Evolutionary conservation across 2,797 vertebrate species (phyloP).

Genomic region (Oryzias dopingdopingensis): DNA sequence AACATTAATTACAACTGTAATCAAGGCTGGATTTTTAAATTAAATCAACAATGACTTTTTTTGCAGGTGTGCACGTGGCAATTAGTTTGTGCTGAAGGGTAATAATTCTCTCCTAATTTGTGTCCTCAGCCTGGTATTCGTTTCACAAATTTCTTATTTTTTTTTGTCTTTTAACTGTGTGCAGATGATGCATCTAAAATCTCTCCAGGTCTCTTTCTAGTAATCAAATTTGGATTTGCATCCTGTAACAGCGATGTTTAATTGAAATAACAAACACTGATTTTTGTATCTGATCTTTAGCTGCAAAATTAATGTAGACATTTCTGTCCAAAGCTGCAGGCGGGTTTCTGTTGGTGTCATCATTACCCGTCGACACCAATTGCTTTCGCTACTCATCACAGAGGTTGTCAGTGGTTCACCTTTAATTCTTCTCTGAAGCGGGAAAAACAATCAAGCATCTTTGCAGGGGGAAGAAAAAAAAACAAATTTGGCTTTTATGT

Average conservation of each 20-base stretch:
- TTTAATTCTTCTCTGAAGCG: slow-evolving; percentile 15
- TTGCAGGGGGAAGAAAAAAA: slow-evolving; percentile 21
- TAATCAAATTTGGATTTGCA: slow-evolving; percentile 12
- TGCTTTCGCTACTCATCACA: slow-evolving; percentile 27
- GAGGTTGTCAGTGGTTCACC: slow-evolving; percentile 34
- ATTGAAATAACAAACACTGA: slow-evolving; percentile 29
- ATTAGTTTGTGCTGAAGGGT: not conserved
- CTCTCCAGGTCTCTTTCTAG: not conserved
- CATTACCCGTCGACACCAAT: slow-evolving; percentile 27
- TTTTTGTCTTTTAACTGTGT: slow-evolving; percentile 8
- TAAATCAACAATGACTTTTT: slow-evolving; percentile 3
- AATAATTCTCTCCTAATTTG: slow-evolving; percentile 6
- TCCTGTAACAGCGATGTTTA: slow-evolving; percentile 25
- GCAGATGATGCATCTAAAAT: slow-evolving; percentile 19
- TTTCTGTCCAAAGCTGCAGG: slow-evolving; percentile 25
- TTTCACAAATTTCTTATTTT: slow-evolving; percentile 4
- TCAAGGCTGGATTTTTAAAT: slow-evolving; percentile 1
- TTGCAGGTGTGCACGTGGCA: slow-evolving; percentile 1
- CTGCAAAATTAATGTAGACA: slow-evolving; percentile 20
- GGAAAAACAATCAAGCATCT: slow-evolving; percentile 21
- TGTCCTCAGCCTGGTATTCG: slow-evolving; percentile 5
- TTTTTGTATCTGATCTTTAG: slow-evolving; percentile 13
- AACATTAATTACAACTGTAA: slow-evolving; percentile 18
- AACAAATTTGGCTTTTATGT: not conserved
- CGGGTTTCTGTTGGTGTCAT: slow-evolving; percentile 26